These are phyloP conservation scores for Papilio gigon DNA, from an alignment of 2,888 invertebrate species.

Conservation along the genomic window DNA sequence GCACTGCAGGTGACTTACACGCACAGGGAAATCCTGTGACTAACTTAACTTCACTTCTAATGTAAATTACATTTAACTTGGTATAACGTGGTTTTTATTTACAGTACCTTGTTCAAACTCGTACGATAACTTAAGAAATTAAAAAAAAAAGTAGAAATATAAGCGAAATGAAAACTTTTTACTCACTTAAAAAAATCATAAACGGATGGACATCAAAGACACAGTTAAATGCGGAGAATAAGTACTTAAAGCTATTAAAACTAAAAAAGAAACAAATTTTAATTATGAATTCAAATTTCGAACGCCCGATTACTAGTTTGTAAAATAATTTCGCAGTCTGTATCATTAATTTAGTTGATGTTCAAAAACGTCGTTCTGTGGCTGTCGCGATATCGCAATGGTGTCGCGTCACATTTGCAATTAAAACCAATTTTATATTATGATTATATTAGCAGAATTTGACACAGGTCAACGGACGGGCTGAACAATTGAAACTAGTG, in stretches of 20 bases:
- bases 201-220: no score
- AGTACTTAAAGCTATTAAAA: no score
- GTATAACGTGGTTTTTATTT: not conserved
- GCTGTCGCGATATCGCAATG: not conserved
- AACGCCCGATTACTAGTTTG: no score
- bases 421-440: conserved; percentile 44
- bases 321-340: not conserved
- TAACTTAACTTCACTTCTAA: not conserved
- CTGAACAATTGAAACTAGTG: conserved; percentile 20
- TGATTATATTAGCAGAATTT: conserved; percentile 46
- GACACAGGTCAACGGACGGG: conserved; percentile 43
- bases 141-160: no score
- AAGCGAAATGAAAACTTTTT: no score
- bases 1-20: conserved; percentile 26
- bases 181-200: no score
- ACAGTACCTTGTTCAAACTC: not conserved
- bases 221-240: no score
- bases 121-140: no score
- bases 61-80: not conserved
- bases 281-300: no score
- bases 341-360: conserved; percentile 14
- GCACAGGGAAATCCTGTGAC: conserved; percentile 37
- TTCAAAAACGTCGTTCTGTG: conserved; percentile 6
- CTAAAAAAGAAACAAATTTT: no score
- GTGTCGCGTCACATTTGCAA: conserved; percentile 42